phyloP scores from a whole-genome alignment of 2,797 vertebrate species.

The Trichosurus vulpecula region DNA sequence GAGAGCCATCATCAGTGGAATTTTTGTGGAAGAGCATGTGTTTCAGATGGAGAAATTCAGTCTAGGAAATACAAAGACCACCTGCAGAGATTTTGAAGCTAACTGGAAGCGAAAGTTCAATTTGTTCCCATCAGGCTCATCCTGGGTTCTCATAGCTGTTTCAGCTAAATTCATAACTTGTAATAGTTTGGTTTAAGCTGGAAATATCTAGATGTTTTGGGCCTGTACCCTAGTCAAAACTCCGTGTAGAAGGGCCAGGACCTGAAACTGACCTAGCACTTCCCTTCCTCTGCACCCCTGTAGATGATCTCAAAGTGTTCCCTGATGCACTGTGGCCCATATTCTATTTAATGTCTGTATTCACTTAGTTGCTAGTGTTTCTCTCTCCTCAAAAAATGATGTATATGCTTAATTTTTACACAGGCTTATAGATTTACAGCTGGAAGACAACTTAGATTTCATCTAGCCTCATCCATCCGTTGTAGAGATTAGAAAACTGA shows the following conservation, averaged over 20 bases:
- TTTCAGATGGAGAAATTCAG: constrained; percentile 11
- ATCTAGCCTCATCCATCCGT: no score
- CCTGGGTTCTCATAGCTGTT: background rate
- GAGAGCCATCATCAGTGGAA: background rate
- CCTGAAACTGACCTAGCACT: background rate
- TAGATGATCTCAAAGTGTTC: background rate
- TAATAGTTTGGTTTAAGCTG: background rate
- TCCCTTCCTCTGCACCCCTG: background rate
- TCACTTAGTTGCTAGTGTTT: background rate
- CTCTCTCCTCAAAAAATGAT: background rate
- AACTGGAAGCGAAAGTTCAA: background rate
- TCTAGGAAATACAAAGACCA: constrained; percentile 11
- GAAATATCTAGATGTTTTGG: background rate
- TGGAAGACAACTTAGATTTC: no score
- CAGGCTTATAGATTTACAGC: no score
- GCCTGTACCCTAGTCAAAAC: background rate
- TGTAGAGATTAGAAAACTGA: no score
- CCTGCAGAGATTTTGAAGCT: constrained; percentile 16
- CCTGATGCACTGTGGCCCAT: background rate
- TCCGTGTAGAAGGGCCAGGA: background rate
- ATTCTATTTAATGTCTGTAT: background rate
- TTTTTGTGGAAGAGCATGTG: constrained; percentile 2
- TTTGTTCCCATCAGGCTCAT: background rate
- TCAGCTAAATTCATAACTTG: background rate
- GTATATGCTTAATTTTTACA: no score